Conservation (phyloP, 2,113 vertebrate genomes). For the Eupsittula cactorum region DNA sequence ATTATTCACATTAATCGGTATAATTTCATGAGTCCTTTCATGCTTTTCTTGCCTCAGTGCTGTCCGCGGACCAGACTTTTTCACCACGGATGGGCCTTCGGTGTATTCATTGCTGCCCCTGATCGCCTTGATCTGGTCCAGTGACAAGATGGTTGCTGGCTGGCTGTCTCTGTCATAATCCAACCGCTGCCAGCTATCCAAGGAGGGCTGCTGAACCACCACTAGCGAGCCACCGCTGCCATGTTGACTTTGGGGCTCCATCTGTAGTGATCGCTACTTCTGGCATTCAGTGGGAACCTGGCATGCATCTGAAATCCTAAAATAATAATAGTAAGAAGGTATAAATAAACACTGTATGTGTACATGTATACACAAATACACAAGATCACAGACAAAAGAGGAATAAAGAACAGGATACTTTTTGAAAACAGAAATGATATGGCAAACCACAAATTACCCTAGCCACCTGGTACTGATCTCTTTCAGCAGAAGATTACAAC, state of each 20-base stretch:
- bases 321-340: not conserved
- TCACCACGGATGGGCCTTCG: conserved; percentile 88
- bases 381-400: conserved; percentile 24
- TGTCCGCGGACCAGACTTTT: conserved; percentile 78
- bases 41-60: conserved; percentile 88
- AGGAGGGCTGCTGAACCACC: conserved; percentile 88
- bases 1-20: conserved; percentile 94
- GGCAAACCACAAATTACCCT: conserved; percentile 56
- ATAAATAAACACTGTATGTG: not conserved
- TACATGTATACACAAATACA: not conserved
- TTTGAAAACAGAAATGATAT: not conserved
- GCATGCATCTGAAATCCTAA: conserved; percentile 95
- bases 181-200: conserved; percentile 84
- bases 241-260: conserved; percentile 94
- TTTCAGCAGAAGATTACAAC: conserved; percentile 66
- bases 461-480: conserved; percentile 68
- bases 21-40: conserved; percentile 93
- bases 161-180: conserved; percentile 87
- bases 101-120: conserved; percentile 96
- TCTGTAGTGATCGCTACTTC: conserved; percentile 89
- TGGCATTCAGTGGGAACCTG: conserved; percentile 90
- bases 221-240: conserved; percentile 87
- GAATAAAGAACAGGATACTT: conserved; percentile 22
- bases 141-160: conserved; percentile 86
- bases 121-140: conserved; percentile 97